A percentile compares a stretch with the other conserved stretches of the same genome.
phyloP scores from a whole-genome alignment of 2,113 vertebrate genomes.

The Ancistrus triradiatus region DNA sequence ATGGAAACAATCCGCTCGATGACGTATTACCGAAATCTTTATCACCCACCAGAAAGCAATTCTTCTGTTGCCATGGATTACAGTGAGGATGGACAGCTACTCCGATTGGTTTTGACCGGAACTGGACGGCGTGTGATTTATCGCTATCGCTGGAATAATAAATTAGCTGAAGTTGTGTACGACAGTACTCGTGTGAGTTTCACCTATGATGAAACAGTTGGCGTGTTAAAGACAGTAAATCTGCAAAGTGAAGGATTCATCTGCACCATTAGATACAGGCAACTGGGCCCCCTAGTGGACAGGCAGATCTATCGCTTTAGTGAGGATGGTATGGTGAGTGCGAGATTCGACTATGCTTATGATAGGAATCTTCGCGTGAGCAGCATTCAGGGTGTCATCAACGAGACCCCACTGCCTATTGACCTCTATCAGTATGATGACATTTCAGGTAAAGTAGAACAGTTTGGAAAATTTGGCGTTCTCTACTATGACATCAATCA shows the following conservation, averaged over 20 bases:
- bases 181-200: conserved; percentile 96
- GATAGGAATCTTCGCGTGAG: conserved; percentile 95
- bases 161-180: conserved; percentile 84
- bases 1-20: conserved; percentile 97
- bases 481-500: conserved; percentile 99
- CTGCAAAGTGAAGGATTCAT: conserved; percentile 96
- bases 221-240: conserved; percentile 95
- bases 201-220: conserved; percentile 92
- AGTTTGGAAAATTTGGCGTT: too few relatives aligned
- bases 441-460: conserved; percentile 98
- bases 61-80: conserved; percentile 93
- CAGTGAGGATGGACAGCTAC: conserved; percentile 90
- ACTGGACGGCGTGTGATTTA: conserved; percentile 89
- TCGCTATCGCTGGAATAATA: conserved; percentile 88
- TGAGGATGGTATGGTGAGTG: conserved; percentile 96
- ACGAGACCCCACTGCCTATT: conserved; percentile 92
- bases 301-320: conserved; percentile 98
- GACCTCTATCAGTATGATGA: conserved; percentile 98
- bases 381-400: conserved; percentile 97
- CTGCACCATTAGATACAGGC: conserved; percentile 95
- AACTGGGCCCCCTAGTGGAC: conserved; percentile 91
- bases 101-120: conserved; percentile 86
- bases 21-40: conserved; percentile 95
- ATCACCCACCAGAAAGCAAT: conserved; percentile 94
- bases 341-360: conserved; percentile 96